These are phyloP conservation scores for Gnathonemus longibarbis DNA, from an alignment of 2,113 vertebrate species.

Conservation along the genomic window DNA sequence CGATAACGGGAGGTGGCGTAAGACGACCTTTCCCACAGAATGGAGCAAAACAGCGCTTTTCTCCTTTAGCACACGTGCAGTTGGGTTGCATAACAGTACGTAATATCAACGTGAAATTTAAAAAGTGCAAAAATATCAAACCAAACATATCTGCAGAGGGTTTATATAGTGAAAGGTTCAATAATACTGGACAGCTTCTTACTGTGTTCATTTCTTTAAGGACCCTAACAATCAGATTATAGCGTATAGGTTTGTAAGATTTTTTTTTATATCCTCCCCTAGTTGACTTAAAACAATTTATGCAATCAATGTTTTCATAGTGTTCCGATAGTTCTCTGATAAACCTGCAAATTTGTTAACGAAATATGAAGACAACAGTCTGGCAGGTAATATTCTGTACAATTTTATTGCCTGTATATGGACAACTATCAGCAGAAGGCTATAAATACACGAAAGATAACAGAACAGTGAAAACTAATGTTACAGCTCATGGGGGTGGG, in stretches of 20 bases:
- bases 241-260: neutral
- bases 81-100: neutral
- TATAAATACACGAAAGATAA: slow-evolving; percentile 87
- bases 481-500: slow-evolving; percentile 54
- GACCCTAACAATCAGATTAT: neutral
- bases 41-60: neutral
- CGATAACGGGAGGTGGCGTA: neutral
- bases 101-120: neutral
- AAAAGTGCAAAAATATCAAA: neutral
- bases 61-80: neutral
- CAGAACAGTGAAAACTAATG: slow-evolving; percentile 77
- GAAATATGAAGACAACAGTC: neutral
- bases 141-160: neutral
- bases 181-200: neutral
- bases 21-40: neutral
- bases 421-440: slow-evolving; percentile 88
- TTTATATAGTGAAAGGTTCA: neutral
- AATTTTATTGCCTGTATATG: slow-evolving; percentile 89
- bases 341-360: neutral
- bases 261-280: neutral
- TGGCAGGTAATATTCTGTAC: slow-evolving; percentile 70
- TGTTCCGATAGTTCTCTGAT: neutral
- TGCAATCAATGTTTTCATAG: neutral
- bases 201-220: neutral
- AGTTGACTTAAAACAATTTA: neutral